Evolutionary conservation across 2,888 invertebrate genomes (phyloP), one percentile per base, ranked within the genome.

Genomic region (Megastigmus dorsalis): DNA sequence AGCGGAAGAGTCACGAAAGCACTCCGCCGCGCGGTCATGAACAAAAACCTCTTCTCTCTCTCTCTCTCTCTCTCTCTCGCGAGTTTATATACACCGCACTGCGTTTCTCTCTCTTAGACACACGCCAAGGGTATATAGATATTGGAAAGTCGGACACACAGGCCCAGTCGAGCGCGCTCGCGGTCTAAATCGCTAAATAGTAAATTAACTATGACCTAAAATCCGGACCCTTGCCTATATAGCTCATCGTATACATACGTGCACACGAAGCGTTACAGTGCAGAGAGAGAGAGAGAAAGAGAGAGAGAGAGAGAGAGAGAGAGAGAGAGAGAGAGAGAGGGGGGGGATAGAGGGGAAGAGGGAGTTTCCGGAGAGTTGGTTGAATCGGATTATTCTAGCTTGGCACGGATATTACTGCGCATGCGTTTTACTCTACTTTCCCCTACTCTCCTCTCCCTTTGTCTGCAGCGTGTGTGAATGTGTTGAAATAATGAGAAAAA

Each of bases 381-480:
- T 50, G 60, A 77, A 79, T 78, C 74, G 75, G 74, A 79, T 79
- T 78, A 79, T 77, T 79, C 79, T 76, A 59, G 69, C 60, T 68
- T 77, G 80, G 78, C 78, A 76, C 77, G 75, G 74, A 77, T 77
- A 76, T 73, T 15, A 45, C 10, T 75, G 79, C 80, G 81, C 81
- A 80, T 77, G 80, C 81, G 81, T 76, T 76, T 75, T 77, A 79
- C 77, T 81, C 78, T 74, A 80, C 76, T 79, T 80, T 79, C 63
- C 55, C 28, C 23, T n/a, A n/a, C n/a, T n/a, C n/a, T n/a, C n/a
- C n/a, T n/a, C n/a, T n/a, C n/a, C n/a, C n/a, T n/a, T n/a, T n/a
- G n/a, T n/a, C n/a, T n/a, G n/a, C 60, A 3, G n/a, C 10, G 15
- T 6, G 43, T 23, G n/a, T n/a, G n/a, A n/a, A n/a, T n/a, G n/a